A percentile compares a stretch with the other conserved stretches of the same genome.
phyloP scores from a whole-genome alignment of 2,797 vertebrate species.

The Squalus acanthias region DNA sequence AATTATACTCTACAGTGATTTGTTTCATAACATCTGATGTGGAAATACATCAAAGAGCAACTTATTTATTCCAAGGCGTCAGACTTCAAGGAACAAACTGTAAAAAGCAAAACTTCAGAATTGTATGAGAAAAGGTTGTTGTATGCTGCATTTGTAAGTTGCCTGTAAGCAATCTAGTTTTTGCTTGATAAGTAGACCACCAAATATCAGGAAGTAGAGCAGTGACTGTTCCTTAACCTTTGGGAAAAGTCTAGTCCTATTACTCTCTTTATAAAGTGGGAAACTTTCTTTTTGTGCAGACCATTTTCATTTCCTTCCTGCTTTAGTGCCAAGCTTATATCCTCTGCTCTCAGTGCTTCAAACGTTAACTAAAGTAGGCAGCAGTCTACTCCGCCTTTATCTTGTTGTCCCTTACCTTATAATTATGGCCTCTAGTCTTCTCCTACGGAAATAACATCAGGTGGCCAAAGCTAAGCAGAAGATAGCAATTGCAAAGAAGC shows the following conservation, averaged over 20 bases:
- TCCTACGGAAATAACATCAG: neutral
- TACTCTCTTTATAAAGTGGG: neutral
- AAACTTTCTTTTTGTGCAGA: neutral
- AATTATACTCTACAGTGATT: neutral
- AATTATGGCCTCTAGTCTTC: neutral
- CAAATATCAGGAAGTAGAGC: neutral
- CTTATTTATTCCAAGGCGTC: neutral
- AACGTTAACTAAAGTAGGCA: neutral
- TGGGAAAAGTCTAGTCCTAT: neutral
- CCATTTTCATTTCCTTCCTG: neutral
- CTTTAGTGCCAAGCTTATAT: neutral
- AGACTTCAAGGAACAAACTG: neutral
- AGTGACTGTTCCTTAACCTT: neutral
- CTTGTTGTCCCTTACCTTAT: neutral
- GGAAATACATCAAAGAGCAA: neutral
- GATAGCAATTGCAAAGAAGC: neutral
- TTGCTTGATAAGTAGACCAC: neutral
- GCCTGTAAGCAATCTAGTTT: neutral
- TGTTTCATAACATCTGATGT: neutral
- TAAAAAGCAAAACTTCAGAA: neutral
- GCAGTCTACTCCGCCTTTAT: neutral
- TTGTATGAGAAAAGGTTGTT: neutral
- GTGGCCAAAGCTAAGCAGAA: neutral
- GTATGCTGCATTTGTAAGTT: neutral
- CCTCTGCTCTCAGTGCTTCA: neutral